Evolutionary conservation across 2,888 invertebrate species (phyloP).

Genomic region (Pollenia labialis): DNA sequence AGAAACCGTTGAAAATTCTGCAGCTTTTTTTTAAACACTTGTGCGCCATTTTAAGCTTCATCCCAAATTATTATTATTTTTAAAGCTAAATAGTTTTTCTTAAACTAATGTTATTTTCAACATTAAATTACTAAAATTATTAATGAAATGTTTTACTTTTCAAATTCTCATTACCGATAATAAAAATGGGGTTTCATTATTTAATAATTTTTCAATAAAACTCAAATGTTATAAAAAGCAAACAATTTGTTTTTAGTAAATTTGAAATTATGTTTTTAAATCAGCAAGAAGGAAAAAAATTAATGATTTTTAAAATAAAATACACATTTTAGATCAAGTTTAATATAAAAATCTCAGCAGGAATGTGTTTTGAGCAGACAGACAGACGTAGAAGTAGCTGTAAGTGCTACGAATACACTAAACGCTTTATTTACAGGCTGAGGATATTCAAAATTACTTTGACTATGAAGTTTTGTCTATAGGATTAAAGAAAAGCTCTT

Average conservation of each 20-base stretch:
- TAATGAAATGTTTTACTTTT: conserved; percentile 25
- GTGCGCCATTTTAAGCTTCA: too few species aligned
- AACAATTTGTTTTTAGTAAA: conserved; percentile 62
- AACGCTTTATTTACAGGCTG: not conserved
- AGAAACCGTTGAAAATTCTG: too few species aligned
- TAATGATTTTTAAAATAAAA: conserved; percentile 37
- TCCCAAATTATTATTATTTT: not conserved
- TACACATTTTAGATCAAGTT: conserved; percentile 38
- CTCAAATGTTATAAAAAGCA: conserved; percentile 45
- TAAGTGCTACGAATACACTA: not conserved
- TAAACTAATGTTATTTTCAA: not conserved
- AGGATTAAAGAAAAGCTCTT: too few species aligned
- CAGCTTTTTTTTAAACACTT: too few species aligned
- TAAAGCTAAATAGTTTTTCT: not conserved
- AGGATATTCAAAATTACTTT: too few species aligned
- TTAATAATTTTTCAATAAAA: conserved; percentile 58
- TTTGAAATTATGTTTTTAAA: conserved; percentile 54
- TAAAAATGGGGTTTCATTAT: conserved; percentile 22
- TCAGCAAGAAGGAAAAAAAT: conserved; percentile 31
- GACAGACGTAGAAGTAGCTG: not conserved
- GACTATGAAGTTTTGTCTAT: too few species aligned
- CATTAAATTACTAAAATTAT: not conserved
- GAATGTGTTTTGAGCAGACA: conserved; percentile 27
- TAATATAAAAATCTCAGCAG: conserved; percentile 64
- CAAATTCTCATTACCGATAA: conserved; percentile 13